A percentile compares a stretch with the other conserved stretches of the same genome.
Conservation (phyloP, 2,888 invertebrate genomes). For the Azorinus chamasolen region DNA sequence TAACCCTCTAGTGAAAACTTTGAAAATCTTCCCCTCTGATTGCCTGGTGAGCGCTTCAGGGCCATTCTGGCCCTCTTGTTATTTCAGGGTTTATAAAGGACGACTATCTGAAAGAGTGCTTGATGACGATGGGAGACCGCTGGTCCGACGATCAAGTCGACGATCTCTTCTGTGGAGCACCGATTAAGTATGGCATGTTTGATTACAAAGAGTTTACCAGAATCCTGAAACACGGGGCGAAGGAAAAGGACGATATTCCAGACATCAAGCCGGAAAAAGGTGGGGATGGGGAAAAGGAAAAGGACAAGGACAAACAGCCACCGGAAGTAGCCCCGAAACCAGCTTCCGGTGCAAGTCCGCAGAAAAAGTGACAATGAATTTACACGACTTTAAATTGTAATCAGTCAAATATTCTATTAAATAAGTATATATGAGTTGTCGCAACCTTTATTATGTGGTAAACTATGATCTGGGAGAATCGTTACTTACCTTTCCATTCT, state of each 20-base stretch:
- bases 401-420: no score
- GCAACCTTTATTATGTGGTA: no score
- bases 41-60: no score
- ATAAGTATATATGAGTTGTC: no score
- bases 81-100: constrained; percentile 76
- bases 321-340: constrained; percentile 63
- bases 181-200: constrained; percentile 82
- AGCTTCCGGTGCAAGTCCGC: constrained; percentile 9
- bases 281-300: not conserved
- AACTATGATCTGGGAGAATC: no score
- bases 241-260: constrained; percentile 78
- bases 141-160: constrained; percentile 86
- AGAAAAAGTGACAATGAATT: no score
- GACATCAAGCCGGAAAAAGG: constrained; percentile 47
- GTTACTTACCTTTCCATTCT: no score
- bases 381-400: no score
- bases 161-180: constrained; percentile 84
- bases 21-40: no score
- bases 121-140: constrained; percentile 86
- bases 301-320: constrained; percentile 24
- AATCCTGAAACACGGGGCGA: constrained; percentile 84
- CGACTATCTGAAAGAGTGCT: constrained; percentile 82
- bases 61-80: no score
- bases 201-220: constrained; percentile 85
- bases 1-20: no score